These are phyloP conservation scores for Limnephilus marmoratus DNA, from an alignment of 2,888 invertebrate genomes.

Conservation along the genomic window DNA sequence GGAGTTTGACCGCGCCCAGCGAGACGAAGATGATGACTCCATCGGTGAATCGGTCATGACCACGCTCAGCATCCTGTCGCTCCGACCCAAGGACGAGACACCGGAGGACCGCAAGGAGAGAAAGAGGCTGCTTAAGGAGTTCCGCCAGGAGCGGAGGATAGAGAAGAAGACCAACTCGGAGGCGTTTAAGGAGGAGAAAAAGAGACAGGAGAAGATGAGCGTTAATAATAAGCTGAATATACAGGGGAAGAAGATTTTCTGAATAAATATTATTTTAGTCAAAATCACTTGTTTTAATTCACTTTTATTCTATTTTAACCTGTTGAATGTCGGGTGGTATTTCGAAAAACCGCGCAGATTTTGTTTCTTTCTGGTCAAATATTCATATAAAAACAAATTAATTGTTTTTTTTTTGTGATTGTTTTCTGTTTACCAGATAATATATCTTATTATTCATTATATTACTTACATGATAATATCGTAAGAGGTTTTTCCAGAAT, in stretches of 20 bases:
- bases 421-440: too few species aligned
- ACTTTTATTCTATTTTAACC: too few species aligned
- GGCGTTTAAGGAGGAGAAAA: slow-evolving; percentile 92
- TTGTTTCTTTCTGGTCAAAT: too few species aligned
- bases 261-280: slow-evolving; percentile 64
- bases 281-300: neutral
- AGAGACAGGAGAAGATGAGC: slow-evolving; percentile 86
- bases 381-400: too few species aligned
- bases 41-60: slow-evolving; percentile 82
- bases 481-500: too few species aligned
- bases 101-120: slow-evolving; percentile 86
- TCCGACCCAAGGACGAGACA: slow-evolving; percentile 86
- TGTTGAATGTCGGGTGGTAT: too few species aligned
- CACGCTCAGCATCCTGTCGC: slow-evolving; percentile 82
- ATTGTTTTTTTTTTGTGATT: too few species aligned
- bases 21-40: slow-evolving; percentile 76
- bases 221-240: slow-evolving; percentile 86
- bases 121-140: slow-evolving; percentile 87
- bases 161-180: slow-evolving; percentile 89
- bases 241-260: slow-evolving; percentile 84
- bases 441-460: too few species aligned
- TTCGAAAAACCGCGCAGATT: too few species aligned
- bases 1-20: slow-evolving; percentile 66
- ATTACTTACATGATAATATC: too few species aligned
- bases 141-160: slow-evolving; percentile 85